Evolutionary conservation across 2,113 vertebrate genomes (phyloP).

Genomic region (Coregonus clupeaformis): DNA sequence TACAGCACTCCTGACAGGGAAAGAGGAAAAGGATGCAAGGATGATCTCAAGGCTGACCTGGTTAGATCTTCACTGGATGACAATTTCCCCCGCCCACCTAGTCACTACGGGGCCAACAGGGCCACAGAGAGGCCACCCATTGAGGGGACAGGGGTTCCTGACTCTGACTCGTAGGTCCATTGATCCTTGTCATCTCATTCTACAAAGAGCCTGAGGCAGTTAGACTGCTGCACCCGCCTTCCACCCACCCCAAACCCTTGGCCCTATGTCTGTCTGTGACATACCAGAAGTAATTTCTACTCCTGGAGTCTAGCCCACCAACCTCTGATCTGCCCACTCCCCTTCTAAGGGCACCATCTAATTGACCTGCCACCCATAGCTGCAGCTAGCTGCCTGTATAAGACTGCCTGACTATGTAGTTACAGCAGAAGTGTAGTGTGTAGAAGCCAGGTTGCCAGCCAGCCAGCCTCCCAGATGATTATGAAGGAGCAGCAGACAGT

Average conservation of each 20-base stretch:
- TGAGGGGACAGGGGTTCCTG: conserved; percentile 17
- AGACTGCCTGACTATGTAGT: neutral
- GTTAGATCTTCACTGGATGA: conserved; percentile 47
- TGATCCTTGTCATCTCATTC: conserved; percentile 34
- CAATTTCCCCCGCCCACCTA: conserved; percentile 61
- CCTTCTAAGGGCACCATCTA: neutral
- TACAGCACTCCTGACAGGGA: too few species aligned
- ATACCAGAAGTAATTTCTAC: neutral
- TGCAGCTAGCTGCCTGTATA: neutral
- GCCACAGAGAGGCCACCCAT: conserved; percentile 54
- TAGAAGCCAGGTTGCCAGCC: neutral
- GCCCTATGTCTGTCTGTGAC: neutral
- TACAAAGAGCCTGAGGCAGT: neutral
- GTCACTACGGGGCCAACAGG: conserved; percentile 40
- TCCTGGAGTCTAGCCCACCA: neutral
- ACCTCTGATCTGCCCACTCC: neutral
- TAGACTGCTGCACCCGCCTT: neutral
- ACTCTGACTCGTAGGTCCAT: conserved; percentile 10
- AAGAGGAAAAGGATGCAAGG: neutral
- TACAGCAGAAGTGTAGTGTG: neutral
- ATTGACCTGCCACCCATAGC: conserved; percentile 12
- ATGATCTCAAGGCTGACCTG: conserved; percentile 25
- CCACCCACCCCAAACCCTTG: neutral
- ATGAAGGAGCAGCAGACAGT: neutral
- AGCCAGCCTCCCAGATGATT: neutral